Conservation (phyloP, 2,113 vertebrate genomes). For the Psittacus erithacus region DNA sequence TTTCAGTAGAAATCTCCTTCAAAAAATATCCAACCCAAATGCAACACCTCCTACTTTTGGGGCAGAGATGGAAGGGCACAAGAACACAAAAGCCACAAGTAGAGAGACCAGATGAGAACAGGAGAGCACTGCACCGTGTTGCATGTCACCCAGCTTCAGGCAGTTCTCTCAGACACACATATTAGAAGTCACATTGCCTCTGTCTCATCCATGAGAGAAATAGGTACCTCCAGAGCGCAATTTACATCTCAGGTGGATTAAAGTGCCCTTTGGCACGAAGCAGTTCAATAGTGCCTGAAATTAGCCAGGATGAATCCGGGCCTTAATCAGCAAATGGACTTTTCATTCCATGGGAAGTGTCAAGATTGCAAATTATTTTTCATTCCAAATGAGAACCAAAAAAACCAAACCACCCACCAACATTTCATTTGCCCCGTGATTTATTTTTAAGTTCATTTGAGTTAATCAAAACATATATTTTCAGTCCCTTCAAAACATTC, state of each 20-base stretch:
- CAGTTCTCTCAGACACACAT: not conserved
- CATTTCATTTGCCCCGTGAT: slow-evolving; percentile 42
- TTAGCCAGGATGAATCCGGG: slow-evolving; percentile 12
- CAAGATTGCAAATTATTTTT: slow-evolving; percentile 68
- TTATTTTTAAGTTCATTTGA: slow-evolving; percentile 58
- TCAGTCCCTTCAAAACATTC: slow-evolving; percentile 30
- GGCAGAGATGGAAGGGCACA: not conserved
- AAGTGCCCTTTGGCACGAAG: slow-evolving; percentile 52
- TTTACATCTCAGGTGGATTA: slow-evolving; percentile 52
- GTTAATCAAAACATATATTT: slow-evolving; percentile 55
- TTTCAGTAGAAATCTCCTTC: not conserved
- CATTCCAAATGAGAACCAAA: slow-evolving; percentile 43
- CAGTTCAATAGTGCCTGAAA: slow-evolving; percentile 58
- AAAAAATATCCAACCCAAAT: not conserved
- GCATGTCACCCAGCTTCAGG: not conserved
- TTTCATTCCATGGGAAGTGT: slow-evolving; percentile 55
- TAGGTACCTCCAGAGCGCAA: slow-evolving; percentile 32
- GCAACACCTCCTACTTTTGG: not conserved
- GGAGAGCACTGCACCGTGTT: not conserved
- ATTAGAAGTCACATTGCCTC: not conserved
- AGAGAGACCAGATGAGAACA: not conserved
- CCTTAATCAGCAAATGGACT: slow-evolving; percentile 70
- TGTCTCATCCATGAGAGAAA: slow-evolving; percentile 20
- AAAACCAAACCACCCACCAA: not conserved
- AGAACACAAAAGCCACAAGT: rapidly evolving